Evolutionary conservation across 2,113 vertebrate species (phyloP).

Genomic region (Cebus imitator): DNA sequence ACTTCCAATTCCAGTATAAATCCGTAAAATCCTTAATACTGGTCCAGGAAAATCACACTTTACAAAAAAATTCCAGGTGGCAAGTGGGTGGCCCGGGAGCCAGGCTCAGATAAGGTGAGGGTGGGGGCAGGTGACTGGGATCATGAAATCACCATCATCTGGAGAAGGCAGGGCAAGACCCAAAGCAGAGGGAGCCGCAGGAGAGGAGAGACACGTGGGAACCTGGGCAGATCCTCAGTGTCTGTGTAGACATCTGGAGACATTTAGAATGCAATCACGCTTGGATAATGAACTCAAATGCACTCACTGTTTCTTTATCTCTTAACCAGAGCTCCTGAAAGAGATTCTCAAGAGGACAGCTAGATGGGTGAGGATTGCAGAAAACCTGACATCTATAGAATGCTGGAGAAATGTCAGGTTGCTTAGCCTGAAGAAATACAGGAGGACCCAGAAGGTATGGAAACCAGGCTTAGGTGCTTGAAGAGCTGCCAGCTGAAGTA

Average conservation of each 20-base stretch:
- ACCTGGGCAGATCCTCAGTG: rapidly evolving
- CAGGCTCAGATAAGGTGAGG: neutral
- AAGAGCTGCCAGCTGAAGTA: neutral
- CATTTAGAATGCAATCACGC: rapidly evolving
- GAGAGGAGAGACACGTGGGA: neutral
- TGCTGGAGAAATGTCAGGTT: rapidly evolving
- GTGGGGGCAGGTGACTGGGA: neutral
- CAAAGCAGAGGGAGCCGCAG: neutral
- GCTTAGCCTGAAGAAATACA: neutral
- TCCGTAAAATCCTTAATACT: neutral
- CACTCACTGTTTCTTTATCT: neutral
- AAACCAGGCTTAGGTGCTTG: neutral
- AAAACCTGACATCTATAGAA: neutral
- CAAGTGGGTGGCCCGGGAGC: neutral
- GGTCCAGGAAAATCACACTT: neutral
- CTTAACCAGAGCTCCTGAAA: neutral
- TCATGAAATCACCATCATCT: neutral
- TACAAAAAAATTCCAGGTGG: neutral
- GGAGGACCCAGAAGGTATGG: neutral
- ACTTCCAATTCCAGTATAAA: neutral
- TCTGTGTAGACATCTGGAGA: neutral
- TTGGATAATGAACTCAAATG: rapidly evolving
- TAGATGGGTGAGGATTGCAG: neutral
- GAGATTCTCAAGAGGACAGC: neutral
- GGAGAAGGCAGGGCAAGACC: neutral